Percentiles rank a stretch among this genome's conserved stretches.
phyloP scores from a whole-genome alignment of 2,113 vertebrate species.

The Progne subis region DNA sequence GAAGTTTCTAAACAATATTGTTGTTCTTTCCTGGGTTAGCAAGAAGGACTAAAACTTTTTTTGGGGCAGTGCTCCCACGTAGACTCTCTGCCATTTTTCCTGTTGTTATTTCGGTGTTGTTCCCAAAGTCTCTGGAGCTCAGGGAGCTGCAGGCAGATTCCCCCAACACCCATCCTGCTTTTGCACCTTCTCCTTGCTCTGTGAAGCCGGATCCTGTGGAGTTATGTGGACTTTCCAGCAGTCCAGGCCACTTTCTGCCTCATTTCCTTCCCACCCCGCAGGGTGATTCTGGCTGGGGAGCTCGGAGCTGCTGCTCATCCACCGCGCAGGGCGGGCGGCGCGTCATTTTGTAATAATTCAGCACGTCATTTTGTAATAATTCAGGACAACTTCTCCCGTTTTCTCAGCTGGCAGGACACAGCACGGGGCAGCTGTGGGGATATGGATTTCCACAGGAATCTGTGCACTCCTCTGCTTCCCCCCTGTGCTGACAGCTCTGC shows the following conservation, averaged over 20 bases:
- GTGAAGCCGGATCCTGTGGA: rapidly evolving
- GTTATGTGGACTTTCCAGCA: background rate
- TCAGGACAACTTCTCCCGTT: background rate
- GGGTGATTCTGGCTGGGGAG: too few relatives aligned
- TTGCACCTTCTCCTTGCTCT: background rate
- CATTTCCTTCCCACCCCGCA: background rate
- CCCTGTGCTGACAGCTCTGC: rapidly evolving
- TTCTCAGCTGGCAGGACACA: background rate
- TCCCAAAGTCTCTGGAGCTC: rapidly evolving
- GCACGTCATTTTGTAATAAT: too few relatives aligned
- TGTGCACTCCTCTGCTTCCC: background rate
- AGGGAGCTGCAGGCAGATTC: background rate
- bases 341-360: background rate
- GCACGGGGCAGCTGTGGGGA: background rate
- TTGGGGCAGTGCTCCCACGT: background rate
- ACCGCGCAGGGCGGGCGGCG: background rate
- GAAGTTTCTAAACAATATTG: background rate
- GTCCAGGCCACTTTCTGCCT: background rate
- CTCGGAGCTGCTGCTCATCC: too few relatives aligned
- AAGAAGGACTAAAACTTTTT: background rate
- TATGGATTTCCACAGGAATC: rapidly evolving
- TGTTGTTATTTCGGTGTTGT: background rate
- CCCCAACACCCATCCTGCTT: background rate
- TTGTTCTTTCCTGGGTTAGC: background rate
- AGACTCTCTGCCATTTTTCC: too few relatives aligned